These are phyloP conservation scores for Heliconius ethilla DNA, from an alignment of 2,888 invertebrate genomes.

Conservation along the genomic window DNA sequence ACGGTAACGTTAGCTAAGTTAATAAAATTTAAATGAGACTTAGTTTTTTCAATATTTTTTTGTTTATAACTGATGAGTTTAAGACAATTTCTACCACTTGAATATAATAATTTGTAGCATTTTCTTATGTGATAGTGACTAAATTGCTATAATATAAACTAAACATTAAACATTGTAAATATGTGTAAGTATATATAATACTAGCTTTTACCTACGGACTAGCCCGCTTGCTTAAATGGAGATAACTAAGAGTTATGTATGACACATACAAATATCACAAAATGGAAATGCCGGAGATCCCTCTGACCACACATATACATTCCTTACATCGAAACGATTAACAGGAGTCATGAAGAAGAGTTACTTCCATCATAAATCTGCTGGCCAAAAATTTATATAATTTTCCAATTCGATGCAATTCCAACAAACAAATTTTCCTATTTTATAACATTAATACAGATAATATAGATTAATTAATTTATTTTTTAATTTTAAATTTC, in stretches of 20 bases:
- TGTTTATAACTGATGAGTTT: not conserved
- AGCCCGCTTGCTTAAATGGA: not conserved
- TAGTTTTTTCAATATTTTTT: not conserved
- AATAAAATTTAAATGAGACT: constrained; percentile 10
- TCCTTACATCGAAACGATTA: too few relatives aligned
- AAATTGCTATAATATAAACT: not conserved
- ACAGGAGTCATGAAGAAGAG: too few relatives aligned
- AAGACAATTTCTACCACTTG: not conserved
- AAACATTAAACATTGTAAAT: not conserved
- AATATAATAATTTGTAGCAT: not conserved
- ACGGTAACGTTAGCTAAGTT: constrained; percentile 9
- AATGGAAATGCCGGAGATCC: not conserved
- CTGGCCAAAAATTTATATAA: too few relatives aligned
- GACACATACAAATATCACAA: not conserved
- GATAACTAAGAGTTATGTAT: not conserved
- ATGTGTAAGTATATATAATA: too few relatives aligned
- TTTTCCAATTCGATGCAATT: too few relatives aligned
- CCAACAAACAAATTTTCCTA: too few relatives aligned
- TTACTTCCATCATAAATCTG: too few relatives aligned
- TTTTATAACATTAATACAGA: too few relatives aligned
- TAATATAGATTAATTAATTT: too few relatives aligned
- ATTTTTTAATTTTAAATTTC: too few relatives aligned
- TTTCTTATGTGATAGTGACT: too few relatives aligned
- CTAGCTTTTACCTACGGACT: not conserved
- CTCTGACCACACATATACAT: too few relatives aligned